Evolutionary conservation across 2,113 vertebrate species (phyloP).

Genomic region (Colinus virginianus): DNA sequence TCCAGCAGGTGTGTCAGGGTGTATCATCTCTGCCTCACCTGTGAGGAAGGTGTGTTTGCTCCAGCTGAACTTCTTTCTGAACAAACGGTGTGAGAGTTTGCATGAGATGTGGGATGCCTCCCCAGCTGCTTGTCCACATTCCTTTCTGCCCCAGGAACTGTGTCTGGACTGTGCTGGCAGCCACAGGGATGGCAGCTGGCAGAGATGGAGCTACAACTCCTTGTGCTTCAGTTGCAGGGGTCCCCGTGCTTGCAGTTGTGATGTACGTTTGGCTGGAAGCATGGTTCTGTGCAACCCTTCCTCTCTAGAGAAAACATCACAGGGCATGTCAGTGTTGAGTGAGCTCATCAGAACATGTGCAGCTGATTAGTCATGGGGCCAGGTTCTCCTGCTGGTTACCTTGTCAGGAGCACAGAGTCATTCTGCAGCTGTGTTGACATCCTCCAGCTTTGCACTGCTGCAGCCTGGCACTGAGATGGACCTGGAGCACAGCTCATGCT

Average conservation of each 20-base stretch:
- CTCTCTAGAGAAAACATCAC: background rate
- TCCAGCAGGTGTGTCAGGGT: accelerated
- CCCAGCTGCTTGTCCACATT: background rate
- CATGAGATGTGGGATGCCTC: accelerated
- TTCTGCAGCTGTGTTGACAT: background rate
- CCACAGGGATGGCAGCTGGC: background rate
- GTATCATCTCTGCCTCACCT: background rate
- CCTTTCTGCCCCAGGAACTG: background rate
- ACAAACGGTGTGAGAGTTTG: background rate
- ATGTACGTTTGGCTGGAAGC: background rate
- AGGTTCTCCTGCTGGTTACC: background rate
- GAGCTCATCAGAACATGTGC: background rate
- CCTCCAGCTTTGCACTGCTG: background rate
- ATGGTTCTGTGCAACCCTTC: background rate
- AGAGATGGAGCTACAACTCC: background rate
- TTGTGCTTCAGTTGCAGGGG: accelerated
- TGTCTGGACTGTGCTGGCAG: background rate
- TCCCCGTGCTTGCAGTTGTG: background rate
- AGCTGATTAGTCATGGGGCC: background rate
- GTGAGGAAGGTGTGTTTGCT: background rate
- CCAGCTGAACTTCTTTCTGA: background rate
- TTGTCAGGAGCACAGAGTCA: background rate
- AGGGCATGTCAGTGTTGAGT: background rate
- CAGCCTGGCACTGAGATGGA: background rate
- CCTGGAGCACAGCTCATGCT: background rate